These are phyloP conservation scores for Steatocranus sp. DNA, from an alignment of 2,797 vertebrate genomes.

Conservation along the genomic window DNA sequence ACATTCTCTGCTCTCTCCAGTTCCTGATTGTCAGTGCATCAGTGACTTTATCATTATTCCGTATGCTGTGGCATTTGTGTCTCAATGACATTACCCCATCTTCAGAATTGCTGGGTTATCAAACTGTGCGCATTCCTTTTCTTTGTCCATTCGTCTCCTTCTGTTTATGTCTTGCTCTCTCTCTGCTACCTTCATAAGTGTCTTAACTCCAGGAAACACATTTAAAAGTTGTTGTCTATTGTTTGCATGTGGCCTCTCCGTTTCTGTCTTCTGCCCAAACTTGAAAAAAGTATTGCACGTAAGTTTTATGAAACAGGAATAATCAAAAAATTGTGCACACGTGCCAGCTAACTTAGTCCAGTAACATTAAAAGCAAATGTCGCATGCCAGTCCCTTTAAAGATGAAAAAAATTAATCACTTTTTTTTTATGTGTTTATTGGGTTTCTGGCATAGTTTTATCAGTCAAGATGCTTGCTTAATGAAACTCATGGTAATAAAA, in stretches of 20 bases:
- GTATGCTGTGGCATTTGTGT: neutral
- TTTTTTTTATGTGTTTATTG: neutral
- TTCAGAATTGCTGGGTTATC: neutral
- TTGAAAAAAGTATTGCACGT: neutral
- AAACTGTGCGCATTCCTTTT: neutral
- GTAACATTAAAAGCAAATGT: neutral
- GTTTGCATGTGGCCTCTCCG: constrained; percentile 11
- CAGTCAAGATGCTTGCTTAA: neutral
- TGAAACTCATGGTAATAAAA: neutral
- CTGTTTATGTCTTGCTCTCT: neutral
- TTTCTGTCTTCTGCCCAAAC: neutral
- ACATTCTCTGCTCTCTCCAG: neutral
- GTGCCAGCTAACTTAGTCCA: neutral
- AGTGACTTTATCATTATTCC: neutral
- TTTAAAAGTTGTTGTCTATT: constrained; percentile 39
- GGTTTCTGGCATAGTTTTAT: neutral
- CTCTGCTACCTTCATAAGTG: neutral
- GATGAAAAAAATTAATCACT: neutral
- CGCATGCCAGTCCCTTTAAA: neutral
- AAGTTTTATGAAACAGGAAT: neutral
- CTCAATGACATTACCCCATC: neutral
- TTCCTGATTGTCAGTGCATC: neutral
- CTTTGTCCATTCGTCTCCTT: neutral
- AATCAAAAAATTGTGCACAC: neutral
- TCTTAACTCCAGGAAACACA: constrained; percentile 9